Evolutionary conservation across 1,140 invertebrate genomes (phyloP).

Genomic region (Pseudomyrmex gracilis): DNA sequence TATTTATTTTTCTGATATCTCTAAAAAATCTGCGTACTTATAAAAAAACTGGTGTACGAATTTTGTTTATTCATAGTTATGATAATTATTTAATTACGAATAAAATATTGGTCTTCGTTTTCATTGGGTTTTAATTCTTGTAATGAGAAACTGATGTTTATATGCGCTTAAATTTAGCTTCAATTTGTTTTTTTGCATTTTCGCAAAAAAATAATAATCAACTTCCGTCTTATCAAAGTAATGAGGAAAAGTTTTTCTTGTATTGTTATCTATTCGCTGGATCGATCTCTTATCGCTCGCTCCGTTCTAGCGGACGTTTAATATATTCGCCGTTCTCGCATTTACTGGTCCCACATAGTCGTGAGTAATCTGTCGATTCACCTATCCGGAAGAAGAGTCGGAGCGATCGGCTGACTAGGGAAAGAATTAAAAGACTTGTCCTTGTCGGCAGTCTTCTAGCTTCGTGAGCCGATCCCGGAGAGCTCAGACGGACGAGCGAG

Average conservation of each 20-base stretch:
- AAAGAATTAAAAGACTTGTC: constrained; percentile 69
- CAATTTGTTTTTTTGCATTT: background rate
- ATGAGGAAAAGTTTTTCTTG: background rate
- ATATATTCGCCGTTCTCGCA: constrained; percentile 15
- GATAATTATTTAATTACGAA: constrained; percentile 4
- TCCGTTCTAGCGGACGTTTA: constrained; percentile 12
- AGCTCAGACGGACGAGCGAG: constrained; percentile 70
- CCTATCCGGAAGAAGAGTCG: constrained; percentile 47
- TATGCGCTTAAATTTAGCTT: background rate
- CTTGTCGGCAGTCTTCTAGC: constrained; percentile 63
- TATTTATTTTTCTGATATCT: background rate
- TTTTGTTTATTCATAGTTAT: background rate
- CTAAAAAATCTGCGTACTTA: background rate
- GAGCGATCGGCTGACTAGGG: constrained; percentile 55
- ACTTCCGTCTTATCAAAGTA: background rate
- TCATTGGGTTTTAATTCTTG: background rate
- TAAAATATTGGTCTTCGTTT: background rate
- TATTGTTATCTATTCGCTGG: constrained; percentile 6
- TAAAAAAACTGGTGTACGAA: background rate
- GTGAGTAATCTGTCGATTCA: constrained; percentile 66
- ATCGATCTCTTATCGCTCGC: constrained; percentile 7
- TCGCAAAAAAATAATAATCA: background rate
- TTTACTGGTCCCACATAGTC: constrained; percentile 21
- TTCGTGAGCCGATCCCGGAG: constrained; percentile 69
- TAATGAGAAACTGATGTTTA: background rate